Conservation (phyloP, 2,888 invertebrate species). For the Anoplius nigerrimus region DNA sequence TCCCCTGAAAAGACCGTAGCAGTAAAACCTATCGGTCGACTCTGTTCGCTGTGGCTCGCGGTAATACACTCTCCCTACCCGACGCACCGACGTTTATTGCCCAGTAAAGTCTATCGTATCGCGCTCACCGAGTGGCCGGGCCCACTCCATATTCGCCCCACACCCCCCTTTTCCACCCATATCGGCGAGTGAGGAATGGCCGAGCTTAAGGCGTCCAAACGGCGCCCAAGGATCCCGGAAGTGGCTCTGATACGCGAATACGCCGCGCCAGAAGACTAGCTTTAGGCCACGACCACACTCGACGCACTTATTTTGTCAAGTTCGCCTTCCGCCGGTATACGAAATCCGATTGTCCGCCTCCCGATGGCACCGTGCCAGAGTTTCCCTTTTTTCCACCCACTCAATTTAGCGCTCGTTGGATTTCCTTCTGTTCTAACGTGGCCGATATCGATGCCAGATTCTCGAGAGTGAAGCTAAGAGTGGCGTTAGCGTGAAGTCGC, state of each 20-base stretch:
- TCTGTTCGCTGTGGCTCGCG: conserved; percentile 13
- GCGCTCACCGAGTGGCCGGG: background rate
- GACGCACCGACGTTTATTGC: conserved; percentile 10
- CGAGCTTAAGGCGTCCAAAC: background rate
- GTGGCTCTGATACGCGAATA: background rate
- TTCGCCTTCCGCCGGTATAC: background rate
- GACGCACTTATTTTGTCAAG: background rate
- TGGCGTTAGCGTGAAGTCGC: background rate
- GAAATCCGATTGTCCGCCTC: no score
- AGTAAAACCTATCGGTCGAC: conserved; percentile 54
- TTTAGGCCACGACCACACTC: no score
- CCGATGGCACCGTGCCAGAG: background rate
- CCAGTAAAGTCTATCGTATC: background rate
- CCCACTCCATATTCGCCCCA: background rate
- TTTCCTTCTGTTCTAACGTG: no score
- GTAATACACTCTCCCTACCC: conserved; percentile 20
- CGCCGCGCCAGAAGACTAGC: background rate
- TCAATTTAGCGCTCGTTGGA: no score
- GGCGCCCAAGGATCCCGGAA: background rate
- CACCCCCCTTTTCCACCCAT: background rate
- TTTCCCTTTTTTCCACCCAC: no score
- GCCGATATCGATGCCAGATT: no score
- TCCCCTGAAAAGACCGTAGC: conserved; percentile 77
- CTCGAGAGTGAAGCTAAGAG: no score
- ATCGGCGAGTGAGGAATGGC: background rate